Evolutionary conservation across 2,888 invertebrate species (phyloP).

Genomic region (Marronus borbonicus): DNA sequence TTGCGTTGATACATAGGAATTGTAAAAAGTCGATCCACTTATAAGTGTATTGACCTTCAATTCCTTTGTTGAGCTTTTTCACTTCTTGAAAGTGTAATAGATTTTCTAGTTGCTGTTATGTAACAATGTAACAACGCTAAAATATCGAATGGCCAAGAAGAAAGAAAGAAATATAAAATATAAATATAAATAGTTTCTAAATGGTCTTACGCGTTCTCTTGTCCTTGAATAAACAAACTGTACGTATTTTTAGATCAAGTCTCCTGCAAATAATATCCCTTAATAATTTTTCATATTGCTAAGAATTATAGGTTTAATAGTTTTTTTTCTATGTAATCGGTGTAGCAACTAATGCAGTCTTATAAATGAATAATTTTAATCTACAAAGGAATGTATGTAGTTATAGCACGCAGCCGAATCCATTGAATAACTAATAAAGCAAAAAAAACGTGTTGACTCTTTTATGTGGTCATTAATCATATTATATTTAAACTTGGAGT

Average conservation of each 20-base stretch:
- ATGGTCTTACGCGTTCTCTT: slow-evolving; percentile 5
- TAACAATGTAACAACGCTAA: slow-evolving; percentile 3
- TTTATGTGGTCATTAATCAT: too few species aligned
- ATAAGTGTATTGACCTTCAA: slow-evolving; percentile 38
- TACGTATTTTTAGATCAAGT: background rate
- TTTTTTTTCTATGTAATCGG: too few species aligned
- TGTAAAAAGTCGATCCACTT: slow-evolving; percentile 21
- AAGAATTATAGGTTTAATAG: too few species aligned
- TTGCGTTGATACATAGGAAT: slow-evolving; percentile 21
- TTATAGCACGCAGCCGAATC: too few species aligned
- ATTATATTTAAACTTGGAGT: too few species aligned
- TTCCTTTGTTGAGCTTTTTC: slow-evolving; percentile 34
- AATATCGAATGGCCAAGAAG: slow-evolving; percentile 3
- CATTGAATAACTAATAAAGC: too few species aligned
- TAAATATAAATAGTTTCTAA: slow-evolving; percentile 2
- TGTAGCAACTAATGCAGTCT: too few species aligned
- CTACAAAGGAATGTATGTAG: too few species aligned
- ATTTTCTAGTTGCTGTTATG: slow-evolving; percentile 14
- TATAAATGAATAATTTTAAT: too few species aligned
- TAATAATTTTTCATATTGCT: background rate
- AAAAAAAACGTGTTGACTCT: too few species aligned
- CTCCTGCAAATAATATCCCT: background rate
- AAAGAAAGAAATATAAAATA: too few species aligned
- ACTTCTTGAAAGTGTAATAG: slow-evolving; percentile 25
- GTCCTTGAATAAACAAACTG: slow-evolving; percentile 10